Percentiles rank a stretch among this genome's conserved stretches.
Evolutionary conservation across 2,113 vertebrate genomes (phyloP).

Genomic region (Anhinga rufa): DNA sequence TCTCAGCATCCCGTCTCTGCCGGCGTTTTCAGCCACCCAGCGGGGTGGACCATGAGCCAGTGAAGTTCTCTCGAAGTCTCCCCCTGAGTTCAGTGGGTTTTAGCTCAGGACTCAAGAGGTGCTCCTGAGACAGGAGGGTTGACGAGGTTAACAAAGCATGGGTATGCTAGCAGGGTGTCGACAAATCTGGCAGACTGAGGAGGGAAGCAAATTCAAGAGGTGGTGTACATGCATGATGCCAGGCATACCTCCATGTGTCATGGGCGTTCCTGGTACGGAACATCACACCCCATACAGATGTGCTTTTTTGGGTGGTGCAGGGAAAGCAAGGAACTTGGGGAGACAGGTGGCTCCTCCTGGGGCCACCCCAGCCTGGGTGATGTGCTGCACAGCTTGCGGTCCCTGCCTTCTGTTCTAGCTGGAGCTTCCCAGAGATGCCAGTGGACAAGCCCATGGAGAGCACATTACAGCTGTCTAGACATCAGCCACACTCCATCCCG

Average conservation of each 20-base stretch:
- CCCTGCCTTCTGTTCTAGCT: background rate
- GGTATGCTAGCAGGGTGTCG: background rate
- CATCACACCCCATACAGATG: fast-evolving
- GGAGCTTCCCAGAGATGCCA: conserved; percentile 14
- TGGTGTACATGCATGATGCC: fast-evolving
- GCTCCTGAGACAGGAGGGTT: background rate
- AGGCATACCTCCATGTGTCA: fast-evolving
- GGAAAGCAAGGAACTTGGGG: background rate
- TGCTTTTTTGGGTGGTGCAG: background rate
- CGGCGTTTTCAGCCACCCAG: fast-evolving
- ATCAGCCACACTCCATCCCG: conserved; percentile 12
- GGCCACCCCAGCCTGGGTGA: background rate
- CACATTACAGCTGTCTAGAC: conserved; percentile 51
- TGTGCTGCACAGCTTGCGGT: background rate
- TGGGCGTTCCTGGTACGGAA: background rate
- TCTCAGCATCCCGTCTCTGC: background rate
- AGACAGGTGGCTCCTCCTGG: background rate
- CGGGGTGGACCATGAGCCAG: background rate
- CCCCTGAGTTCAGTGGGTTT: fast-evolving
- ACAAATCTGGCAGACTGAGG: no score
- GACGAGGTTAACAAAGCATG: background rate
- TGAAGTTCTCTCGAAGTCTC: fast-evolving
- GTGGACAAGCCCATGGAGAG: conserved; percentile 6
- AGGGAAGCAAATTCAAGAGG: background rate
- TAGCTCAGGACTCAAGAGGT: background rate